Base-by-base conservation (phyloP, 2,113 vertebrate genomes). In the Epinephelus cyanopodus region DNA sequence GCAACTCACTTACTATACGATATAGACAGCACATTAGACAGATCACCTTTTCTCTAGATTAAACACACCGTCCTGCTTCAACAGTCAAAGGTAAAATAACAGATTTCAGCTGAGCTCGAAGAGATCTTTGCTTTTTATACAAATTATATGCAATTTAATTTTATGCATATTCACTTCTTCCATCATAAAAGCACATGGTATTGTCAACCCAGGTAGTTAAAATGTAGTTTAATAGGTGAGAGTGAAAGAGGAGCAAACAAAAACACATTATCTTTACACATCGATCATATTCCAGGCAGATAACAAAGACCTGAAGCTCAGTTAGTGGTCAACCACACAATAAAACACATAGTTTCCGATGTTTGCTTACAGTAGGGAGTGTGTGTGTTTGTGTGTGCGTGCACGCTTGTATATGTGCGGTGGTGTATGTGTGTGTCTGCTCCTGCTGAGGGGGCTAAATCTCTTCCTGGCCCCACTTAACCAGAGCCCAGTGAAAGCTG, bases 401-500 rank as follows among this genome's bases (percentile, higher is more conserved):
- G 37, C 11, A 13, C 0, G 11, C 7, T 15, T 73, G 13, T 39
- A 18, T 45, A 48, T 25, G 58, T 33, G 52, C 33, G 33, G 6
- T 37, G 21, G 56, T 39, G 23, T 62, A 50, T 74, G 18, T 68
- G 75, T 76, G 78, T 82, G 63, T 79, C 23, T 50, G 53, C 82
- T 81, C 92, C 91, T 88, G 90, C 89, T 92, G 90, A 82, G 94
- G 87, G 93, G 90, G 93, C 92, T 95, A 94, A 95, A 94, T 94
- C 93, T 94, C 93, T 94, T 95, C 94, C 94, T 95, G 94, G 91
- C 93, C 91, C 87, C 92, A 94, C 87, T 93, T 94, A 95, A 92
- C 90, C 92, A 89, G 85, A 92, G 89, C 90, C 76, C 85, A 92
- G 92, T 90, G 93, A 94, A 93, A 87, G 87, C 92, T 94, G 91